phyloP scores from a whole-genome alignment of 2,113 vertebrate genomes.

The Empidonax traillii region DNA sequence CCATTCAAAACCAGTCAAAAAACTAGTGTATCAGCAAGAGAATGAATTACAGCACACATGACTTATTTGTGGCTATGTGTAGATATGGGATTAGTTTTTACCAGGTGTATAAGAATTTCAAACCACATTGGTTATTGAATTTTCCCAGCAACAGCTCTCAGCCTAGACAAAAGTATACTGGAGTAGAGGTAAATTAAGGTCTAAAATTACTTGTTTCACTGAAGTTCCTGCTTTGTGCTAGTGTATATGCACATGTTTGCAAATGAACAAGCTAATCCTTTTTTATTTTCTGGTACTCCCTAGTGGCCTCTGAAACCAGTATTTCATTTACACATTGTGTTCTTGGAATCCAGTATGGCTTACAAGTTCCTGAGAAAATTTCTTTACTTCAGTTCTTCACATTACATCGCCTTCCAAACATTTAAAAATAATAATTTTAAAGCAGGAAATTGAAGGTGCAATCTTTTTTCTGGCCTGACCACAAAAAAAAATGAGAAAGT shows the following conservation, averaged over 20 bases:
- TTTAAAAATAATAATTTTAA: conserved; percentile 37
- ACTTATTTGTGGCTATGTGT: background rate
- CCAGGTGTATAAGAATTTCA: background rate
- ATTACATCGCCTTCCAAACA: conserved; percentile 24
- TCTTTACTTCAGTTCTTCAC: background rate
- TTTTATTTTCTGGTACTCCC: background rate
- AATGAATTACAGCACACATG: background rate
- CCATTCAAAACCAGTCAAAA: background rate
- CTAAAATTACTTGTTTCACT: background rate
- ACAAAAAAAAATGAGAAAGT: conserved; percentile 32
- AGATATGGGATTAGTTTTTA: background rate
- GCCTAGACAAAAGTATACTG: background rate
- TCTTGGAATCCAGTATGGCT: background rate
- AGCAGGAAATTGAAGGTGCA: conserved; percentile 20
- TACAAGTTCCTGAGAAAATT: conserved; percentile 1
- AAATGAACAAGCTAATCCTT: background rate
- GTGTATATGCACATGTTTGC: background rate
- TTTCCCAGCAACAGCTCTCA: background rate
- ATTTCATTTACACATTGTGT: background rate
- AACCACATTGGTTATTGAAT: background rate
- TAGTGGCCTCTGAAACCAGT: background rate
- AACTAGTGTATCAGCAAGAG: background rate
- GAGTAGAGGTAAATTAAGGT: background rate
- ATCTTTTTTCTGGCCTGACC: conserved; percentile 29
- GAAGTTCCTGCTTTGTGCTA: background rate